phyloP scores from a whole-genome alignment of 2,797 vertebrate genomes.

The Hemitrygon akajei region DNA sequence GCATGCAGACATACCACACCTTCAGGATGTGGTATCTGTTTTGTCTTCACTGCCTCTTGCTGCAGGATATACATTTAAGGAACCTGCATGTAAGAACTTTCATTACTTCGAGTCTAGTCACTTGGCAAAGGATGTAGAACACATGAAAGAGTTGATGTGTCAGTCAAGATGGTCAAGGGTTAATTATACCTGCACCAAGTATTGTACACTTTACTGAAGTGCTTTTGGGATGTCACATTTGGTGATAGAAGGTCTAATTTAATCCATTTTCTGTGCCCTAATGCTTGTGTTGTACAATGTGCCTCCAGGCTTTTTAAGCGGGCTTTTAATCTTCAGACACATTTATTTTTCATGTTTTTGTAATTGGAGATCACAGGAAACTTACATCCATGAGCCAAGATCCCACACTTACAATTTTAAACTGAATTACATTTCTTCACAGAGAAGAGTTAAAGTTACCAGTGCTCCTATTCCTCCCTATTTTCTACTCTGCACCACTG shows the following conservation, averaged over 20 bases:
- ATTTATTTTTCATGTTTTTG: background rate
- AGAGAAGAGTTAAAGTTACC: background rate
- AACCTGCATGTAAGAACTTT: background rate
- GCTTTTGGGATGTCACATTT: background rate
- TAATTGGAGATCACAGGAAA: background rate
- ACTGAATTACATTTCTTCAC: background rate
- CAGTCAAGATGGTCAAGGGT: background rate
- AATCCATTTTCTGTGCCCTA: background rate
- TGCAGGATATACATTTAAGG: background rate
- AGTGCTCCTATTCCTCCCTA: background rate
- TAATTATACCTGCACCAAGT: background rate
- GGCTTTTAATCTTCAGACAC: background rate
- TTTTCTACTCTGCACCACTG: background rate
- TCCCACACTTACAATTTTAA: background rate
- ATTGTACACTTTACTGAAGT: background rate
- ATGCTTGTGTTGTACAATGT: background rate
- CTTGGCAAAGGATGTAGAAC: background rate
- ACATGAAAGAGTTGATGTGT: background rate
- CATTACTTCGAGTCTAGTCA: background rate
- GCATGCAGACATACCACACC: background rate
- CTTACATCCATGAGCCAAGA: background rate
- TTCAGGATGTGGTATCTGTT: slow-evolving; percentile 27
- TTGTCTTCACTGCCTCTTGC: slow-evolving; percentile 12
- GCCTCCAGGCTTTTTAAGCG: background rate
- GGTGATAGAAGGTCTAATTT: background rate